Base-by-base conservation (phyloP, 2,888 invertebrate species). In the Mythimna loreyi region DNA sequence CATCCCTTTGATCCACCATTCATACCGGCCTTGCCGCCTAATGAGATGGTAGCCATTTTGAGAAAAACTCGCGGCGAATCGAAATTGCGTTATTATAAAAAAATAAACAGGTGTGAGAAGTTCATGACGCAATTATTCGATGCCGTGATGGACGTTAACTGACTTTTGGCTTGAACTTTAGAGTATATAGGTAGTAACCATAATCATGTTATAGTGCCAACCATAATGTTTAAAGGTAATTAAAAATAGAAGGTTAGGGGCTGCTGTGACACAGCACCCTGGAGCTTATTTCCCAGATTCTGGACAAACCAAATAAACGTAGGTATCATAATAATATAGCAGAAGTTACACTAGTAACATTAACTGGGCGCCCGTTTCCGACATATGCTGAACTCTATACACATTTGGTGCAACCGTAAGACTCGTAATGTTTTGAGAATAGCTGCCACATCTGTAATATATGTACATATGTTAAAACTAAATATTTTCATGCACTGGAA, bases 1-100 rank as follows among this genome's bases (percentile, higher is more conserved):
- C 91, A 91, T 92, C 91, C 85, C 93, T 94, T 94, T 94, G 94
- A 94, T 93, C 93, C 89, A 85, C 84, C 89, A 89, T 90, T 91
- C 89, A 91, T 88, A 85, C 87, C 82, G 82, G 84, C 86, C 89
- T 87, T 88, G 86, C 82, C 85, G 87, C 82, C 87, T 92, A 92
- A 92, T 92, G 90, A 93, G 91, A 89, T 88, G 85, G 87, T 80
- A 71, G 87, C 85, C 87, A 86, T 89, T 89, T 89, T 85, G 74
- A 75, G 77, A 85, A 85, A 86, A 68, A 67, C 73, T 74, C 70
- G 68, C 64, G 50, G 59, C 66, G 72, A 70, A 70, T 66, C 47
- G 49, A 71, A 63, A 50, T 80, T 83, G 81, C 76, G 76, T 81
- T 82, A 82, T 75, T 52, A 36, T 43, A 74, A 74, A 79, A 58